Evolutionary conservation across 2,888 invertebrate species (phyloP).

Genomic region (Papilio gigon): DNA sequence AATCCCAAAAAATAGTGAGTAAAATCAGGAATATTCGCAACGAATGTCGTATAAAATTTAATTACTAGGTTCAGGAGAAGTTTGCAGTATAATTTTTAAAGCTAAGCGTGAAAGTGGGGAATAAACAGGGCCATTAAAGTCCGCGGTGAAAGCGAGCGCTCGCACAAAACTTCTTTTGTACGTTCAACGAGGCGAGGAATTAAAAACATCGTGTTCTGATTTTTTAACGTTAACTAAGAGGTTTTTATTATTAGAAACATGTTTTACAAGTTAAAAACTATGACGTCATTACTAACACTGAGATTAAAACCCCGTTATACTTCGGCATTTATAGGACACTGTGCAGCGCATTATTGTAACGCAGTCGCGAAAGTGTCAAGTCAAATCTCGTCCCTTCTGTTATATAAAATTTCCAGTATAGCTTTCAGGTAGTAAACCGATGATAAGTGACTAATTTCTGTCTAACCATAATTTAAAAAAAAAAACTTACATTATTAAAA

Average conservation of each 20-base stretch:
- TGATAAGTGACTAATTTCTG: too few species aligned
- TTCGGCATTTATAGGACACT: too few species aligned
- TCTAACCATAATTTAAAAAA: too few species aligned
- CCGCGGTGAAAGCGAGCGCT: constrained; percentile 30
- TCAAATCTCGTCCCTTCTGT: too few species aligned
- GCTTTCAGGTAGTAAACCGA: too few species aligned
- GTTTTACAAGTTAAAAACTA: not conserved
- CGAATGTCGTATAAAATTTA: constrained; percentile 20
- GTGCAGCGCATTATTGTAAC: too few species aligned
- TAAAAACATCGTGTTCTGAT: constrained; percentile 53
- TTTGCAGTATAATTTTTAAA: constrained; percentile 30
- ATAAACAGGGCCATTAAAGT: constrained; percentile 33
- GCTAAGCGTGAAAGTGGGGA: constrained; percentile 32
- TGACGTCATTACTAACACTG: too few species aligned
- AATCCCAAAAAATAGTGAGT: not conserved
- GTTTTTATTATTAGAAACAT: constrained; percentile 13
- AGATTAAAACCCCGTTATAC: too few species aligned
- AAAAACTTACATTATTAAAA: too few species aligned
- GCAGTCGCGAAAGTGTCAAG: too few species aligned
- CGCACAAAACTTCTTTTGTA: constrained; percentile 24
- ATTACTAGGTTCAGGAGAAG: constrained; percentile 25
- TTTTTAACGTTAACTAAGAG: constrained; percentile 44
- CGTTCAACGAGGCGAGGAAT: constrained; percentile 48
- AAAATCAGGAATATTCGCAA: constrained; percentile 25
- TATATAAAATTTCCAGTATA: too few species aligned